phyloP scores from a whole-genome alignment of 2,888 invertebrate species.

The Phengaris arion region DNA sequence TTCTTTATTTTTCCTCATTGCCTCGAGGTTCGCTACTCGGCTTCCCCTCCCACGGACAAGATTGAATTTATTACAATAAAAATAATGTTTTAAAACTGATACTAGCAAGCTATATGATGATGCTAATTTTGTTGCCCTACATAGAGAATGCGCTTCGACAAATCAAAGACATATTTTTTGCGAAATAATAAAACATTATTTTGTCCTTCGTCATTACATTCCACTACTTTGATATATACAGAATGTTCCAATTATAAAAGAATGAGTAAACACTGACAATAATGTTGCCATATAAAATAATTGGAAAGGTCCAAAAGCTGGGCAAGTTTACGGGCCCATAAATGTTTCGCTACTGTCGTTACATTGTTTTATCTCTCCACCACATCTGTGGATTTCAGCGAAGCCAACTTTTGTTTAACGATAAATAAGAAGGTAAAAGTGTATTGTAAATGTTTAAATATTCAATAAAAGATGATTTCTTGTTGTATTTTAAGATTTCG shows the following conservation, averaged over 20 bases:
- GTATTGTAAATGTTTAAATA: neutral
- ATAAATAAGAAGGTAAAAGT: neutral
- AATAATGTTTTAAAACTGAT: slow-evolving; percentile 25
- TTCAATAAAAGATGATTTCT: neutral
- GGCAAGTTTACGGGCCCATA: slow-evolving; percentile 43
- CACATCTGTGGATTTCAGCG: slow-evolving; percentile 30
- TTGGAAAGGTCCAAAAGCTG: slow-evolving; percentile 35
- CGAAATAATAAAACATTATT: neutral
- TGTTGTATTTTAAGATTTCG: neutral
- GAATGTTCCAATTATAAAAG: slow-evolving; percentile 4
- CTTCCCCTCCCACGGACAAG: slow-evolving; percentile 53
- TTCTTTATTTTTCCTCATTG: slow-evolving; percentile 73
- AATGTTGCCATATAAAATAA: slow-evolving; percentile 36
- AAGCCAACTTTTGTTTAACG: slow-evolving; percentile 19
- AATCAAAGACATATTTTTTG: neutral
- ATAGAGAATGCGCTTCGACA: neutral
- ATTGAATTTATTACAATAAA: slow-evolving; percentile 45
- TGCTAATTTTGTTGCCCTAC: neutral
- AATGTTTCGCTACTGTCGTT: slow-evolving; percentile 43
- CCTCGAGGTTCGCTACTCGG: slow-evolving; percentile 53
- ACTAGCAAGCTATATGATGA: neutral
- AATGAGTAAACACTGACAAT: slow-evolving; percentile 22
- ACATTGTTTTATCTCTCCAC: slow-evolving; percentile 36
- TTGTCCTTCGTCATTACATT: neutral
- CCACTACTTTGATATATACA: slow-evolving; percentile 28